These are phyloP conservation scores for Noctua pronuba DNA, from an alignment of 2,888 invertebrate genomes.

Conservation along the genomic window DNA sequence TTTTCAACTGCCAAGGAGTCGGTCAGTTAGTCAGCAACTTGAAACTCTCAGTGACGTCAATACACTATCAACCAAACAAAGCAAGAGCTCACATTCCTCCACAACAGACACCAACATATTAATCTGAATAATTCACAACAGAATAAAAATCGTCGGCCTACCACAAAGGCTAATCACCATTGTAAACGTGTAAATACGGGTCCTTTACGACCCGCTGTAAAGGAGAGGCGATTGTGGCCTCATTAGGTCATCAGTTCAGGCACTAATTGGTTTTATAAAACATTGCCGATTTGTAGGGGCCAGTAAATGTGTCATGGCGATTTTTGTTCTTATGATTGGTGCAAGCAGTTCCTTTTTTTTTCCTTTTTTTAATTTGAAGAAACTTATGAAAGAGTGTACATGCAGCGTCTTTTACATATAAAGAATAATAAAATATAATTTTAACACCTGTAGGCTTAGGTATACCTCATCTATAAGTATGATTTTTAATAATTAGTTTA, in stretches of 20 bases:
- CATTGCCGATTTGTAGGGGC: conserved; percentile 38
- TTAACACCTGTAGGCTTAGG: not conserved
- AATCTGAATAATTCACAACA: conserved; percentile 48
- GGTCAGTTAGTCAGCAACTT: not conserved
- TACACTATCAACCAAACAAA: conserved; percentile 32
- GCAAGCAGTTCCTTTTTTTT: not conserved
- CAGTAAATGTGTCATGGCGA: conserved; percentile 6
- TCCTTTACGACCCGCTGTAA: conserved; percentile 61
- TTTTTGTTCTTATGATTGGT: conserved; percentile 9
- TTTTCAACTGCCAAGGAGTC: not conserved
- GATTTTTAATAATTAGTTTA: not conserved
- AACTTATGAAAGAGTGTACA: not conserved
- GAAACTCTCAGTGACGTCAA: conserved; percentile 25
- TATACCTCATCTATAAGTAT: too few relatives aligned
- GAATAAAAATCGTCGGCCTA: conserved; percentile 71
- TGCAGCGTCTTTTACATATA: too few relatives aligned
- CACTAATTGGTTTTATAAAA: conserved; percentile 65
- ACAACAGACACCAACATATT: conserved; percentile 32
- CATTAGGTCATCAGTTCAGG: conserved; percentile 63
- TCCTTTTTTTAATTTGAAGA: not conserved
- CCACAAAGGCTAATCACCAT: conserved; percentile 76
- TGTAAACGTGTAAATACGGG: conserved; percentile 79
- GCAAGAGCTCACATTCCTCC: conserved; percentile 8
- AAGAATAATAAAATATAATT: too few relatives aligned
- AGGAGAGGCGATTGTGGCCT: conserved; percentile 54